Base-by-base conservation (phyloP, 1,140 invertebrate genomes). In the Plodia interpunctella region DNA sequence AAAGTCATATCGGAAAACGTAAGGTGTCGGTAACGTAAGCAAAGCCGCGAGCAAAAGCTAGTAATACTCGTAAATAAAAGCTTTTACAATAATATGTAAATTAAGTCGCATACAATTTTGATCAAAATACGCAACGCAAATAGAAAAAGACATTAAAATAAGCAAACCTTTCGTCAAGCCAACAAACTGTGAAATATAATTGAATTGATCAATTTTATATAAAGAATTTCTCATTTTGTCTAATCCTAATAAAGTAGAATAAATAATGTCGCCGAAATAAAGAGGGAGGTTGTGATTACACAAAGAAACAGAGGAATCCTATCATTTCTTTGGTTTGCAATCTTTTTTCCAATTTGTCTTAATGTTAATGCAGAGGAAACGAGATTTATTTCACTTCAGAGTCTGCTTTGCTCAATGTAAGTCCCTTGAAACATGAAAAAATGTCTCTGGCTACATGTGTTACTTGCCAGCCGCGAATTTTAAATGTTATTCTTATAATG, bases 221-320 rank as follows among this genome's bases (percentile, higher is more conserved):
- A 15, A 65, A 50, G 9, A 54, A 62, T 15, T 57, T 53, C 63
- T 57, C 70, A 72, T 74, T 78, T 78, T 71, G 66, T 62, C 56
- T 80, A 82, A 80, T 80, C 74, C 68, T 72, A 76, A 82, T 72
- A 76, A 81, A 76, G 76, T 80, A 70, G 80, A 78, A 76, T 72
- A 79, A 76, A 76, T 73, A 76, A 72, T 50, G 55, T 57, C 20
- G 53, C 60, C 20, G 30, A 72, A 74, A 78, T 78, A 78, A 78
- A 65, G 21, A 59, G 57, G 56, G 59, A 60, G 61, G 57, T 63
- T 68, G 67, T 81, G 76, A 84, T 84, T 84, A 84, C 73, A 83
- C 82, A 85, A 85, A 85, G 79, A 71, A 72, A 76, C 69, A 67
- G 67, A 51, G 62, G 68, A 76, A 76, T 76, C 73, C 73, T 72